Percentiles rank a stretch among this genome's conserved stretches.
These are phyloP conservation scores for Archaeoteleia sp. DNA, from an alignment of 2,888 invertebrate genomes.

Conservation along the genomic window DNA sequence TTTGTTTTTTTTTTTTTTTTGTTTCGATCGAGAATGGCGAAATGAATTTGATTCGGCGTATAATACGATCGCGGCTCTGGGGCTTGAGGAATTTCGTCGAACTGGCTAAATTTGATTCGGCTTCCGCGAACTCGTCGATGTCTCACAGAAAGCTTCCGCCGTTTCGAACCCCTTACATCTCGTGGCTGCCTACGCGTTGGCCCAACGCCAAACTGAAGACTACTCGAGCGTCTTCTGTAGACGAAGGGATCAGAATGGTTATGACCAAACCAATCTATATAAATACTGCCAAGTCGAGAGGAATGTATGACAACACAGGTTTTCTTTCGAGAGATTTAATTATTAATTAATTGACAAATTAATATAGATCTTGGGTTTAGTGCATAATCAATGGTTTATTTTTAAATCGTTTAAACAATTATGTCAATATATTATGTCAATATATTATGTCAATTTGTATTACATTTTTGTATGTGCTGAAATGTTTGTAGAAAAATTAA, in stretches of 20 bases:
- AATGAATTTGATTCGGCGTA: slow-evolving; percentile 1
- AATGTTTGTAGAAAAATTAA: no score
- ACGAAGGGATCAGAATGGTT: slow-evolving; percentile 33
- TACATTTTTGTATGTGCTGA: no score
- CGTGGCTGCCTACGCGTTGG: slow-evolving; percentile 45
- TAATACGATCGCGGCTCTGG: slow-evolving; percentile 4
- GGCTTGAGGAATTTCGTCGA: slow-evolving; percentile 31
- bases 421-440: no score
- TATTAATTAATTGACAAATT: no score
- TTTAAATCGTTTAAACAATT: no score
- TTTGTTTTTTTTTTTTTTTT: no score
- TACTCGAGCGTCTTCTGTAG: slow-evolving; percentile 40
- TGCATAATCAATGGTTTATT: no score
- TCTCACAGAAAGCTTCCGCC: slow-evolving; percentile 50
- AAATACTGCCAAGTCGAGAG: slow-evolving; percentile 25
- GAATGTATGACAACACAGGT: no score
- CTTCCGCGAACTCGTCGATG: slow-evolving; percentile 50
- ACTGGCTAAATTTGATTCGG: slow-evolving; percentile 51
- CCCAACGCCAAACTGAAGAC: slow-evolving; percentile 44
- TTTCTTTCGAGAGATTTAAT: no score
- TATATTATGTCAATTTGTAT: no score
- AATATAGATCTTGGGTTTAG: no score
- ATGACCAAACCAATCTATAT: slow-evolving; percentile 37
- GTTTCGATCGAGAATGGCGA: neutral
- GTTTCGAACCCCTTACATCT: slow-evolving; percentile 15